Percentiles rank a stretch among this genome's conserved stretches.
These are phyloP conservation scores for Cryptophagus acutangulus DNA, from an alignment of 2,888 invertebrate species.

Conservation along the genomic window DNA sequence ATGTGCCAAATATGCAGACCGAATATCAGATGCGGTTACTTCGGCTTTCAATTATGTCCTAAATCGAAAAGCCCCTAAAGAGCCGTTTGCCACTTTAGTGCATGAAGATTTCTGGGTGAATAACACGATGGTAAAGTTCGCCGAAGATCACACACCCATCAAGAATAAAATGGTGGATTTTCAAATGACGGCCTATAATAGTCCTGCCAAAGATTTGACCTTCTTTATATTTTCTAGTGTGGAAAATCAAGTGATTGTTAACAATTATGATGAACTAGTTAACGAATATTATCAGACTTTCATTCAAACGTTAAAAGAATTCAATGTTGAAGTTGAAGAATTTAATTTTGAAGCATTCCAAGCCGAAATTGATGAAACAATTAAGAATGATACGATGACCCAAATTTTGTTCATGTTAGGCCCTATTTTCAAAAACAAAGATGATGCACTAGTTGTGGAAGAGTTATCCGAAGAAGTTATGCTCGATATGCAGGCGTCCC, in stretches of 20 bases:
- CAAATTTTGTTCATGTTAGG: neutral
- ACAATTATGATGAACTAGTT: constrained; percentile 48
- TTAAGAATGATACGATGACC: neutral
- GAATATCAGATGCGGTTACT: too few species aligned
- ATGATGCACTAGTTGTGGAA: neutral
- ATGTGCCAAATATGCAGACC: too few species aligned
- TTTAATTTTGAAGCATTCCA: constrained; percentile 44
- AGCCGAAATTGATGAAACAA: constrained; percentile 38
- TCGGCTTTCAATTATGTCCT: too few species aligned
- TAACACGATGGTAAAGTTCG: constrained; percentile 52
- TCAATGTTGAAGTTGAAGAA: constrained; percentile 31
- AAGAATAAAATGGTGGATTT: constrained; percentile 52
- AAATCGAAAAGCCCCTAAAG: constrained; percentile 21
- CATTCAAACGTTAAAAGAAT: constrained; percentile 39
- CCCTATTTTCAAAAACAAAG: neutral
- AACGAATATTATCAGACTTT: constrained; percentile 50
- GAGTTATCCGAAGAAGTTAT: neutral
- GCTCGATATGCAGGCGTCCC: constrained; percentile 29
- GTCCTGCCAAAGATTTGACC: constrained; percentile 50
- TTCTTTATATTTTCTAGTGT: constrained; percentile 54
- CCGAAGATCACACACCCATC: constrained; percentile 30
- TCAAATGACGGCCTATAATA: constrained; percentile 51
- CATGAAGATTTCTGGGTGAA: constrained; percentile 58
- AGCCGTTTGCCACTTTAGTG: constrained; percentile 51
- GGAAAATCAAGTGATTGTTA: constrained; percentile 38